Evolutionary conservation across 2,113 vertebrate genomes (phyloP).

Genomic region (Poeciliopsis retropinna): DNA sequence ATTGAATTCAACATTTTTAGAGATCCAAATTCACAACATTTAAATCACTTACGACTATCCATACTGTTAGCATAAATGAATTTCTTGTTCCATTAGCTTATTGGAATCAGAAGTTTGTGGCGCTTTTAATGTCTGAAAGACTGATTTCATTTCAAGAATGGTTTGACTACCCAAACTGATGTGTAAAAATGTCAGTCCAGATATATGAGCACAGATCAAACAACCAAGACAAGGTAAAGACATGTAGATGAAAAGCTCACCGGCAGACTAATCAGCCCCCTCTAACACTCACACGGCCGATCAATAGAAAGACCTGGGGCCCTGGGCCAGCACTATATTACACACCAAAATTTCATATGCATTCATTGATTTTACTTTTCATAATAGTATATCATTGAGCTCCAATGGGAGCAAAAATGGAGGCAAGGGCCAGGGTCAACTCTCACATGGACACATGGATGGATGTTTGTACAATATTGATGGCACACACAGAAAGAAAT

Average conservation of each 20-base stretch:
- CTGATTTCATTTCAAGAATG: slow-evolving; percentile 23
- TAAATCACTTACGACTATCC: not conserved
- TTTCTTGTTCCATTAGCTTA: not conserved
- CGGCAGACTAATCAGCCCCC: slow-evolving; percentile 79
- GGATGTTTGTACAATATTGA: slow-evolving; percentile 95
- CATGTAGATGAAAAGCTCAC: slow-evolving; percentile 70
- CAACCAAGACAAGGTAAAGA: slow-evolving; percentile 62
- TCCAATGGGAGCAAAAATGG: slow-evolving; percentile 95
- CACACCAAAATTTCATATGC: slow-evolving; percentile 96
- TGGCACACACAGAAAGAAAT: slow-evolving; percentile 94
- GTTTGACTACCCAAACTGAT: slow-evolving; percentile 34
- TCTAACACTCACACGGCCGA: slow-evolving; percentile 71
- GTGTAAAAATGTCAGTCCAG: slow-evolving; percentile 62
- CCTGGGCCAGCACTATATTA: slow-evolving; percentile 89
- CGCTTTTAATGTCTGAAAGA: not conserved
- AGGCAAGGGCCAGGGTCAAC: slow-evolving; percentile 95
- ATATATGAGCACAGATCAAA: slow-evolving; percentile 72
- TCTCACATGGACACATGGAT: slow-evolving; percentile 89
- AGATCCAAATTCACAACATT: not conserved
- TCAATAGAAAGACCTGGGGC: slow-evolving; percentile 83
- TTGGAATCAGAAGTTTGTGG: slow-evolving; percentile 8
- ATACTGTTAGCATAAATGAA: not conserved
- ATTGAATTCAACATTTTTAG: not conserved
- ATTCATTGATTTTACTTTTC: slow-evolving; percentile 98
- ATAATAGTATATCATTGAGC: slow-evolving; percentile 97